phyloP scores from a whole-genome alignment of 2,888 invertebrate species.

The Masnerella sp. region DNA sequence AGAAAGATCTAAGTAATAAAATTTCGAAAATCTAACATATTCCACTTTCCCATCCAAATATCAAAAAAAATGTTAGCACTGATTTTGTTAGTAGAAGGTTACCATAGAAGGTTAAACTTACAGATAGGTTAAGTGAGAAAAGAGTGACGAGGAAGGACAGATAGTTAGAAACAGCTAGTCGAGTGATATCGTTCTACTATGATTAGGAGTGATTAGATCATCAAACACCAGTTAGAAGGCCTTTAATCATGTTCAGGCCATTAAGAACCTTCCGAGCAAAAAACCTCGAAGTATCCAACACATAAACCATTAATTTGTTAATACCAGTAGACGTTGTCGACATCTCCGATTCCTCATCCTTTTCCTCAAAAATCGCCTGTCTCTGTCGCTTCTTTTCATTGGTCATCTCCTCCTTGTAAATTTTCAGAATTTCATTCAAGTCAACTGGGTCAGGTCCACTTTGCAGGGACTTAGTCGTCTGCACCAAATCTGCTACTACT shows the following conservation, averaged over 20 bases:
- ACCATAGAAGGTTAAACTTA: too few relatives aligned
- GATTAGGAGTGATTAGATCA: slow-evolving; percentile 45
- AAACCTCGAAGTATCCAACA: slow-evolving; percentile 67
- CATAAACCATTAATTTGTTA: slow-evolving; percentile 70
- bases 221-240: slow-evolving; percentile 64
- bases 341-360: slow-evolving; percentile 39
- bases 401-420: slow-evolving; percentile 72
- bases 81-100: too few relatives aligned
- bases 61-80: too few relatives aligned
- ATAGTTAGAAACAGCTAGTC: too few relatives aligned
- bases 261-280: slow-evolving; percentile 67
- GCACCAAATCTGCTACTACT: slow-evolving; percentile 68
- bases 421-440: slow-evolving; percentile 72
- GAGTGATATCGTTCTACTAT: too few relatives aligned
- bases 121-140: too few relatives aligned
- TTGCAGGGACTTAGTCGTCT: slow-evolving; percentile 68
- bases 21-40: too few relatives aligned
- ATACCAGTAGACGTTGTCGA: slow-evolving; percentile 69
- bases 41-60: too few relatives aligned
- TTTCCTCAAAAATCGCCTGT: slow-evolving; percentile 56
- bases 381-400: slow-evolving; percentile 75
- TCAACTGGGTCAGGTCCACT: slow-evolving; percentile 73
- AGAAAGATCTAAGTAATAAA: too few relatives aligned
- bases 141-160: too few relatives aligned
- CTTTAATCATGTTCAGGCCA: slow-evolving; percentile 67